Percentiles rank a stretch among this genome's conserved stretches.
These are phyloP conservation scores for Dermolepida albohirtum DNA, from an alignment of 2,888 invertebrate species.

Conservation along the genomic window DNA sequence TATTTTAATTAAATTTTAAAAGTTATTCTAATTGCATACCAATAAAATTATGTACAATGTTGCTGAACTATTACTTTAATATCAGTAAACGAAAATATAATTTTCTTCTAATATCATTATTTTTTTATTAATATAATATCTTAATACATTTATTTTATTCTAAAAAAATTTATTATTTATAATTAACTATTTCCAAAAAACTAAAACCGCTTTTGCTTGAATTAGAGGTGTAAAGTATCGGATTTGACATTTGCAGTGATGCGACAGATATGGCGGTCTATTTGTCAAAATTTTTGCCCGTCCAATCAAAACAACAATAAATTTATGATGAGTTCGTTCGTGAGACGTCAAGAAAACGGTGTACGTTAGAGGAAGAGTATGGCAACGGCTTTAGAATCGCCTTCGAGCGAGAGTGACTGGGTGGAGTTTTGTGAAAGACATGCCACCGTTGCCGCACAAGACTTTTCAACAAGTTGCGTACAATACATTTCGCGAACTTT, in stretches of 20 bases:
- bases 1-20: too few species aligned
- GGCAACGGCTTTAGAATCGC: constrained; percentile 57
- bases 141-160: too few species aligned
- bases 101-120: too few species aligned
- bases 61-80: too few species aligned
- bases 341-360: constrained; percentile 1
- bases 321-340: constrained; percentile 3
- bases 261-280: constrained; percentile 36
- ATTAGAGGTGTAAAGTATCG: too few species aligned
- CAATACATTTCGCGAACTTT: constrained; percentile 80
- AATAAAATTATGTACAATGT: too few species aligned
- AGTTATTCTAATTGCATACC: too few species aligned
- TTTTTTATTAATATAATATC: too few species aligned
- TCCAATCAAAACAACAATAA: constrained; percentile 42
- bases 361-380: constrained; percentile 47
- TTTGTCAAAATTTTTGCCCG: constrained; percentile 38
- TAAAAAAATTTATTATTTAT: not conserved
- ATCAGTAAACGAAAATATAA: too few species aligned
- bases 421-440: constrained; percentile 89
- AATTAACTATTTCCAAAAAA: too few species aligned
- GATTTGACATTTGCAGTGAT: constrained; percentile 32
- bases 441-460: constrained; percentile 85
- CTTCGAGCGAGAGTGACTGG: constrained; percentile 75
- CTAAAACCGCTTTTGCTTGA: too few species aligned
- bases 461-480: constrained; percentile 89